phyloP scores from a whole-genome alignment of 1,140 invertebrate species.

The Macrosteles quadrilineatus region DNA sequence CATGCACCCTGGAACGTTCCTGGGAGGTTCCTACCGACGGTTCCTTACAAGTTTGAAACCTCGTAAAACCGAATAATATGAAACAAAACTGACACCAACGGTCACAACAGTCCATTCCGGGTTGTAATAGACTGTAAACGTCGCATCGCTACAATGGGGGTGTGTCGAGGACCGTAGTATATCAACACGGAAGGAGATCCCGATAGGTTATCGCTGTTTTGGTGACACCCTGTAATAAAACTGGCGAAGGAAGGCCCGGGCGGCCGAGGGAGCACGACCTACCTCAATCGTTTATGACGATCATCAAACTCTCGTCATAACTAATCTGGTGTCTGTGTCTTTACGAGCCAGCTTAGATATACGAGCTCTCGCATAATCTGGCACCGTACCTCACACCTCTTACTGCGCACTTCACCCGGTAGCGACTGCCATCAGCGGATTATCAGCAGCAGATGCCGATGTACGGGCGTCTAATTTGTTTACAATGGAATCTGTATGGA shows the following conservation, averaged over 20 bases:
- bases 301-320: slow-evolving; percentile 10
- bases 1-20: too few relatives aligned
- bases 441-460: too few relatives aligned
- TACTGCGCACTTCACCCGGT: too few relatives aligned
- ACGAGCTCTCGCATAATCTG: background rate
- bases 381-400: too few relatives aligned
- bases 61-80: too few relatives aligned
- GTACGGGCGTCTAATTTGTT: too few relatives aligned
- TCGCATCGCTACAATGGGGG: background rate
- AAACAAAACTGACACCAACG: too few relatives aligned
- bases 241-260: background rate
- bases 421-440: background rate
- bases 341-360: background rate
- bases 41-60: too few relatives aligned
- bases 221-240: background rate
- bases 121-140: background rate
- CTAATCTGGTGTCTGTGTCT: background rate
- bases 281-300: background rate
- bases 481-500: too few relatives aligned
- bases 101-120: background rate
- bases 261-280: background rate
- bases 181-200: background rate
- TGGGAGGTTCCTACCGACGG: too few relatives aligned
- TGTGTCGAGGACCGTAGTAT: background rate
- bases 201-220: too few relatives aligned